These are phyloP conservation scores for Phlogophora meticulosa DNA, from an alignment of 2,888 invertebrate genomes.

Conservation along the genomic window DNA sequence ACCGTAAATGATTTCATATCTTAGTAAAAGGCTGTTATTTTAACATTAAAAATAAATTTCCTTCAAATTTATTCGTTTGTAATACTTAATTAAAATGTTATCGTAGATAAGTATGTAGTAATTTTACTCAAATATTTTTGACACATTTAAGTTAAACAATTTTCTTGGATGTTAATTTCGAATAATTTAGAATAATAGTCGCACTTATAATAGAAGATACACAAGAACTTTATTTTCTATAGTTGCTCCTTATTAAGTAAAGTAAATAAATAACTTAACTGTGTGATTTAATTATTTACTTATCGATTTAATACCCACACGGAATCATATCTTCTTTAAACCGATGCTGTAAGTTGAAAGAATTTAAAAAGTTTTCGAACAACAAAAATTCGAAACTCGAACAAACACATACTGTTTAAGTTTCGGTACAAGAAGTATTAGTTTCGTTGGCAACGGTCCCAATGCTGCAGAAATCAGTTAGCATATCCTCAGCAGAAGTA, in stretches of 20 bases:
- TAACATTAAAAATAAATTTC: no score
- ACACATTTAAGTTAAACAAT: not conserved
- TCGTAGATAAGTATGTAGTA: no score
- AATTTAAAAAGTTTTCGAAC: not conserved
- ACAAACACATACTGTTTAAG: constrained; percentile 19
- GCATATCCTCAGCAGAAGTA: constrained; percentile 28
- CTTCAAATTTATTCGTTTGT: no score
- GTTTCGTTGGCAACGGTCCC: constrained; percentile 40
- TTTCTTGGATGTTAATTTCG: not conserved
- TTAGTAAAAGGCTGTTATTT: no score
- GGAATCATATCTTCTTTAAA: not conserved
- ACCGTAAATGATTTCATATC: no score
- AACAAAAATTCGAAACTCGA: constrained; percentile 8
- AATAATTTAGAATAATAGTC: not conserved
- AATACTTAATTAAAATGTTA: no score
- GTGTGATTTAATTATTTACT: not conserved
- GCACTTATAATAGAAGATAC: no score
- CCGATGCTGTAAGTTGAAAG: not conserved
- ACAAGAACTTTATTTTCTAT: not conserved
- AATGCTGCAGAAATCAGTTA: constrained; percentile 38
- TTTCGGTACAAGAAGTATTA: constrained; percentile 24
- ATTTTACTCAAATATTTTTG: not conserved
- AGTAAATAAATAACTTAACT: constrained; percentile 20
- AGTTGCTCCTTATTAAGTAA: not conserved
- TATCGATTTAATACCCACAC: not conserved